Conservation (phyloP, 2,888 invertebrate species). For the Antheraea assamensis region DNA sequence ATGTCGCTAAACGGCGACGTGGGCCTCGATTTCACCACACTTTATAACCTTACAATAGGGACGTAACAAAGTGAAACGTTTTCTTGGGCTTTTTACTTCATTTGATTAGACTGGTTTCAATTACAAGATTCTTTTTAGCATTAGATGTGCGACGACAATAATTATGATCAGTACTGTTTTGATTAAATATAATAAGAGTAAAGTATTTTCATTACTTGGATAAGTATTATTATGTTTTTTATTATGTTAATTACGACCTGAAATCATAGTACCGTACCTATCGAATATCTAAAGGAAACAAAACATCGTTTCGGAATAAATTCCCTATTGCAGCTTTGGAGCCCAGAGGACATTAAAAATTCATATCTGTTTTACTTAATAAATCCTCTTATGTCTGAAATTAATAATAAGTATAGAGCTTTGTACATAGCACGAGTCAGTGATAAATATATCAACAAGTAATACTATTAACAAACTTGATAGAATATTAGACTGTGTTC, state of each 20-base stretch:
- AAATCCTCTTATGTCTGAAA: neutral
- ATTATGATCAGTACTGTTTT: neutral
- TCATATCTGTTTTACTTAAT: neutral
- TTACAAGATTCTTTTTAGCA: conserved; percentile 8
- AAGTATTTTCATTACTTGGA: neutral
- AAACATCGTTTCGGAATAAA: neutral
- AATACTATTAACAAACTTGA: neutral
- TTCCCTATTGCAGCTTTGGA: too few relatives aligned
- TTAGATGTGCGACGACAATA: neutral
- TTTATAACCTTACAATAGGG: conserved; percentile 42
- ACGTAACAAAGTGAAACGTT: conserved; percentile 49
- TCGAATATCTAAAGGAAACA: neutral
- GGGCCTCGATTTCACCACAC: conserved; percentile 36
- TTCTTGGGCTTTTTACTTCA: conserved; percentile 33
- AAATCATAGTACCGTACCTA: neutral
- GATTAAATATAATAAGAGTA: neutral
- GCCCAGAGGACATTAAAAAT: too few relatives aligned
- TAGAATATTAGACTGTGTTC: neutral
- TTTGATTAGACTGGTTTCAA: conserved; percentile 20
- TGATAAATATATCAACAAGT: neutral
- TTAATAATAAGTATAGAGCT: neutral
- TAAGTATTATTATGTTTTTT: neutral
- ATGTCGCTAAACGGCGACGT: conserved; percentile 34
- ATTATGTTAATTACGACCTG: neutral
- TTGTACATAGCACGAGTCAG: neutral